A percentile compares a stretch with the other conserved stretches of the same genome.
phyloP scores from a whole-genome alignment of 2,113 vertebrate genomes.

The Poecile atricapillus region DNA sequence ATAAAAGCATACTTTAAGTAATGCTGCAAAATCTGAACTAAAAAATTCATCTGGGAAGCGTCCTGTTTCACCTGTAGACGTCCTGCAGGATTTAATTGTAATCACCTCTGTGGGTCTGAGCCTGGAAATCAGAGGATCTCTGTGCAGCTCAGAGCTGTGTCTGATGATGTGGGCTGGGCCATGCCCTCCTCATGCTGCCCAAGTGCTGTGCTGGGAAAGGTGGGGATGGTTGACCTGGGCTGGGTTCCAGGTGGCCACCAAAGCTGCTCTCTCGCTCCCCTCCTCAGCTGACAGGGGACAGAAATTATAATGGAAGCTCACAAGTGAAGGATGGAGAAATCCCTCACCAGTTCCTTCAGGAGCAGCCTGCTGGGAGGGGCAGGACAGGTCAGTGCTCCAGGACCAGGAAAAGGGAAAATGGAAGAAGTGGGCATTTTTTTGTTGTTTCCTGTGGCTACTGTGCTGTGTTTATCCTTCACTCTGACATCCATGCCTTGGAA shows the following conservation, averaged over 20 bases:
- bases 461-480: neutral
- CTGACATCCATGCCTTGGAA: neutral
- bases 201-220: neutral
- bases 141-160: neutral
- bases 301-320: neutral
- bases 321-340: neutral
- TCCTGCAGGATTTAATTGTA: neutral
- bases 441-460: neutral
- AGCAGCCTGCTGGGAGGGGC: neutral
- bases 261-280: neutral
- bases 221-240: neutral
- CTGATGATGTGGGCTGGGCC: rapidly evolving
- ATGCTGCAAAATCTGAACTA: neutral
- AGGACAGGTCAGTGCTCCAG: neutral
- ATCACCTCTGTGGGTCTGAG: neutral
- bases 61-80: neutral
- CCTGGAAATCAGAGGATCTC: neutral
- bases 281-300: neutral
- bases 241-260: neutral
- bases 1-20: neutral
- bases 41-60: neutral
- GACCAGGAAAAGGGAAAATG: neutral
- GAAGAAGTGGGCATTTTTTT: neutral
- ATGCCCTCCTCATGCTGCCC: neutral
- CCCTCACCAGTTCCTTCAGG: neutral